Conservation (phyloP, 2,888 invertebrate genomes). For the Arenicola marina region DNA sequence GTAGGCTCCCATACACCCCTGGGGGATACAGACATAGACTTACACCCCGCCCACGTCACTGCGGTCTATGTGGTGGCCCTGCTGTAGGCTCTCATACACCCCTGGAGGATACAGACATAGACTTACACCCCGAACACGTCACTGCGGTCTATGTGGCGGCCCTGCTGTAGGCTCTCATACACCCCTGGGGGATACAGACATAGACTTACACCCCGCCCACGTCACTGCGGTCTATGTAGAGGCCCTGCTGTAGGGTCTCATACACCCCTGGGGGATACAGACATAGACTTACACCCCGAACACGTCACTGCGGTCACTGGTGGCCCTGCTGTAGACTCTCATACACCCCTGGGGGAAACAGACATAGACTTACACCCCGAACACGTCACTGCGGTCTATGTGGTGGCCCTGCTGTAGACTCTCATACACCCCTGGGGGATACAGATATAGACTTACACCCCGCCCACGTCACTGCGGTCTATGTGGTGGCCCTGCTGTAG, state of each 20-base stretch:
- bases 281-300: too few species aligned
- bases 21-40: too few species aligned
- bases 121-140: constrained; percentile 75
- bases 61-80: constrained; percentile 66
- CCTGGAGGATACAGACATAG: too few species aligned
- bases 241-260: constrained; percentile 68
- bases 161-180: constrained; percentile 68
- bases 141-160: constrained; percentile 66
- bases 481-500: constrained; percentile 68
- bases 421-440: constrained; percentile 62
- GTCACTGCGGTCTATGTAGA: constrained; percentile 68
- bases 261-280: too few species aligned
- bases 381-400: constrained; percentile 70
- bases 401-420: constrained; percentile 68
- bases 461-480: constrained; percentile 70
- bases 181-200: too few species aligned
- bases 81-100: constrained; percentile 67
- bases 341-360: constrained; percentile 58
- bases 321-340: constrained; percentile 69
- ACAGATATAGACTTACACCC: too few species aligned
- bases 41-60: constrained; percentile 73
- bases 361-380: too few species aligned
- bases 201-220: too few species aligned
- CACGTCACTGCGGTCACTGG: constrained; percentile 69
- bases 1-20: constrained; percentile 66